Base-by-base conservation (phyloP, 2,797 vertebrate genomes). In the Naso thynnoides region DNA sequence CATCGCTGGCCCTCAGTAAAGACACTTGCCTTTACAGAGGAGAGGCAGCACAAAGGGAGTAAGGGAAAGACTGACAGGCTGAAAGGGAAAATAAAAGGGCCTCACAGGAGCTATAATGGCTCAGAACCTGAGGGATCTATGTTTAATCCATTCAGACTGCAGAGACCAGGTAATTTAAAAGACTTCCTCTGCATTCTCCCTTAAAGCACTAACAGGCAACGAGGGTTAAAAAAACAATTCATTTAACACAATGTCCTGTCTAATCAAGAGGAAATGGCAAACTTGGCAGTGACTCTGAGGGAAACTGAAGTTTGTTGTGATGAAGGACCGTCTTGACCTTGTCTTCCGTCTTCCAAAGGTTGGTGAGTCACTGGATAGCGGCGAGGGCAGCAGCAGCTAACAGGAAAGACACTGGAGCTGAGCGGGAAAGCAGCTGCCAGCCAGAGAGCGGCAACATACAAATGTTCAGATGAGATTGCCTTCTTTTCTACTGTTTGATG, bases 221-320 rank as follows among this genome's bases (percentile, higher is more conserved):
- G 23, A 58, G 38, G 14, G 44, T 66, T 31, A 60, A 38, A 62
- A 55, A 33, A 70, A 59, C 8, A 14, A 50, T 48, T 78, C 26
- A 86, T 81, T 64, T 82, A 78, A 71, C 11, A 29, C 52, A 47
- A 45, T 58, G 73, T 71, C 72, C 29, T 56, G 11, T 83, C 23
- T 70, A 68, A 83, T 87, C 41, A 66, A 76, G 49, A 73, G 33
- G 68, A 79, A 79, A 85, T 70, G 33, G 58, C 31, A 38, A 59
- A 66, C 27, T 80, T 84, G 82, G 76, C 82, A 79, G 49, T 38
- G 70, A 74, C 23, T 83, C 36, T 75, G 49, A 84, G 76, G 1
- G 5, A 72, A 86, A 55, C 47, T 50, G 62, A 85, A 52, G 63
- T 81, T 80, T 62, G 48, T 54, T 59, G 53, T 70, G 65, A 86